A percentile compares a stretch with the other conserved stretches of the same genome.
Conservation (phyloP, 1,140 invertebrate genomes). For the Drosophila malerkotliana region DNA sequence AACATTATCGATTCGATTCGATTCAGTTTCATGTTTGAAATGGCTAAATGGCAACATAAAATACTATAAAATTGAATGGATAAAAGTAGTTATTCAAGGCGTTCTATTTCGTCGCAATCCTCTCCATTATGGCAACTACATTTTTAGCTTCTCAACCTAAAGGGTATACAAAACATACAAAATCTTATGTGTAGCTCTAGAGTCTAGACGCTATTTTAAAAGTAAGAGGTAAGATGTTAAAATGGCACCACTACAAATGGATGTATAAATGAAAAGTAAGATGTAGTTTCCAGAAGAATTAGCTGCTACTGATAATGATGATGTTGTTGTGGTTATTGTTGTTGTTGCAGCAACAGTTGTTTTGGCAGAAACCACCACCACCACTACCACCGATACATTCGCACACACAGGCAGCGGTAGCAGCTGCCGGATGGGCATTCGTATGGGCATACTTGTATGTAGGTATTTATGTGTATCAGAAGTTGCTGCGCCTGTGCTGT, state of each 20-base stretch:
- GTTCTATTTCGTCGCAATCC: background rate
- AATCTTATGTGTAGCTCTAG: conserved; percentile 28
- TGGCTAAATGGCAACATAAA: conserved; percentile 32
- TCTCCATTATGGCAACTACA: background rate
- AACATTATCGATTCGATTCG: conserved; percentile 11
- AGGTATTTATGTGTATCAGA: conserved; percentile 26
- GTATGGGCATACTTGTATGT: conserved; percentile 5
- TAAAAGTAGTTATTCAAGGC: conserved; percentile 5
- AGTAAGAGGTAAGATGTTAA: conserved; percentile 5
- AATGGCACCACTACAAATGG: background rate
- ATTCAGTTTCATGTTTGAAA: conserved; percentile 14
- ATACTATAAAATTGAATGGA: conserved; percentile 4
- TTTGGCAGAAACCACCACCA: conserved; percentile 36
- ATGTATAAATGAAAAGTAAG: background rate
- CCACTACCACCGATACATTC: background rate
- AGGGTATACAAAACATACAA: conserved; percentile 5
- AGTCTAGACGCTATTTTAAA: conserved; percentile 28
- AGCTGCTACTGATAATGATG: conserved; percentile 1
- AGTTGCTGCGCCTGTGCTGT: conserved; percentile 11
- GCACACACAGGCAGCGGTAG: conserved; percentile 13
- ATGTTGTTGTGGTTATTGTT: conserved; percentile 4
- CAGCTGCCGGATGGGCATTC: conserved; percentile 48
- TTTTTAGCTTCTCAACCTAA: background rate
- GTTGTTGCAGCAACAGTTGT: conserved; percentile 47
- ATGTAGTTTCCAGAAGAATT: background rate